These are phyloP conservation scores for Pristionchus exspectatus DNA, from an alignment of 2,888 invertebrate genomes.

Conservation along the genomic window DNA sequence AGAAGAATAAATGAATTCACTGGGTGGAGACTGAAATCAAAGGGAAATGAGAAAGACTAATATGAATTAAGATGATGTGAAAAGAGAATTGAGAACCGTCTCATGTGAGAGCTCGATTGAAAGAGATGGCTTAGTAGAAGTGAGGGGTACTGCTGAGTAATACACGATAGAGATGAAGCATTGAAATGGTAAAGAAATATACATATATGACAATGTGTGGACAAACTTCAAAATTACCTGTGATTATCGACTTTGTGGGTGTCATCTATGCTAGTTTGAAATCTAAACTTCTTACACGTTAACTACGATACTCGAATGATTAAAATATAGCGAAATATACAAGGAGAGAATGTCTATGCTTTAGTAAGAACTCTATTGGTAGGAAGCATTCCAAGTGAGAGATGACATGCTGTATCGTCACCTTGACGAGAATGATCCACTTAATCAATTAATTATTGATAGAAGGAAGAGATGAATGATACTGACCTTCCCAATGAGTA, in stretches of 20 bases:
- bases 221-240: no score
- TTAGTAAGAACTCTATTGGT: constrained; percentile 51
- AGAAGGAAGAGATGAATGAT: not conserved
- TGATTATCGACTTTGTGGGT: no score
- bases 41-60: not conserved
- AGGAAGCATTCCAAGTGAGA: constrained; percentile 51
- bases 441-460: not conserved
- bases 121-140: constrained; percentile 9
- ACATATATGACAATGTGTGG: not conserved
- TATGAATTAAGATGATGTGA: constrained; percentile 1
- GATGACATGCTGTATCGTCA: constrained; percentile 51
- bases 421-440: constrained; percentile 41
- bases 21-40: not conserved
- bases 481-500: constrained; percentile 38
- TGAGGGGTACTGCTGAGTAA: not conserved
- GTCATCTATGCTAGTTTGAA: no score
- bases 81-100: not conserved
- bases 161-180: not conserved
- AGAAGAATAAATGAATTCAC: not conserved
- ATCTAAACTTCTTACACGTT: no score
- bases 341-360: not conserved
- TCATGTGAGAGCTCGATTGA: constrained; percentile 2
- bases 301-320: not conserved
- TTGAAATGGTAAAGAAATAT: not conserved
- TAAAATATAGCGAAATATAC: not conserved